Base-by-base conservation (phyloP, 2,888 invertebrate genomes). In the Sinhomidia bicolor region DNA sequence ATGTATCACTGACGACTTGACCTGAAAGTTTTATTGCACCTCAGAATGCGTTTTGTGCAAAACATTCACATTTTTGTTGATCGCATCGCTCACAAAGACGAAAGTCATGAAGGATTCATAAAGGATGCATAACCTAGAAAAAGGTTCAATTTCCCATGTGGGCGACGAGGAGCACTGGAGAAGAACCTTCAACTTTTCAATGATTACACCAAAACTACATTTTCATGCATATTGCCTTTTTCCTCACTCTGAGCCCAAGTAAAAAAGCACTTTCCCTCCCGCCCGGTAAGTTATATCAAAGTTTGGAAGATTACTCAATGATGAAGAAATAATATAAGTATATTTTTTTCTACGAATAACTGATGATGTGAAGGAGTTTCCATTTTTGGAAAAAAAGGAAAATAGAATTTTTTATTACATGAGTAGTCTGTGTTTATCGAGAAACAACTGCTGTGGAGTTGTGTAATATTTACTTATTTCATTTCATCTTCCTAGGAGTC, bases 111-210 rank as follows among this genome's bases (percentile, higher is more conserved):
- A 86, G 86, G 36, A 86, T 86, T 86, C 86, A 86, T 86, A 78
- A 86, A 65, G 86, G 44, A 74, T 86, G 86, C 86, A 86, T 86
- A 60, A 80, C 68, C 68, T 36, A 78, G 86, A 80, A 80, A 83
- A 86, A 81, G 86, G 86, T 86, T 80, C 80, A 65, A 86, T 86
- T 86, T 86, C 86, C 86, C 86, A n/a, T 41, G 86, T 86, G 86
- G 23, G 62, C 57, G 10, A 32, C 9, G n/a, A 79, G 54, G 3
- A 62, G 79, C 47, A 44, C 6, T 10, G 14, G 57, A 84, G 60
- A 71, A 17, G n/a, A 85, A 85, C 85, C 78, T 79, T 86, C 86
- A 79, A 85, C 79, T 79, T 78, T 65, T 79, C 79, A 81, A 86
- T 86, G 80, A 86, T 86, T 80, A 74, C 83, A 60, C 57, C n/a